These are phyloP conservation scores for Clitarchus hookeri DNA, from an alignment of 2,888 invertebrate species.

Conservation along the genomic window DNA sequence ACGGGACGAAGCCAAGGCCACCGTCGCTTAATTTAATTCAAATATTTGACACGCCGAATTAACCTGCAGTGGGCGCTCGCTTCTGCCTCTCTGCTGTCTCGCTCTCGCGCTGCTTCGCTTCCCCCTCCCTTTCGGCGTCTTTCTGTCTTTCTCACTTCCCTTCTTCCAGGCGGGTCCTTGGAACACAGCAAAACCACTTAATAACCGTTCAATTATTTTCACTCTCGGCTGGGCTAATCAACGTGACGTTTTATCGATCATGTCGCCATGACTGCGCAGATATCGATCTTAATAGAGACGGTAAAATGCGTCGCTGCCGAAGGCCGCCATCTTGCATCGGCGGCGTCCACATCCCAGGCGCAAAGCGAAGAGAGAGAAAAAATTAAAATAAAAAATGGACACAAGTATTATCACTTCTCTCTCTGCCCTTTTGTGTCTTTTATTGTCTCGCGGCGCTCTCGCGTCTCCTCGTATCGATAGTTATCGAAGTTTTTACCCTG, in stretches of 20 bases:
- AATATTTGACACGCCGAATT: conserved; percentile 34
- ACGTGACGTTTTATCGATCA: conserved; percentile 35
- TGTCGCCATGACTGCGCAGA: conserved; percentile 33
- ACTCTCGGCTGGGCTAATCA: conserved; percentile 36
- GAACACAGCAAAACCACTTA: conserved; percentile 29
- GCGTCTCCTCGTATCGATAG: not conserved
- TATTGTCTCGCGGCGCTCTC: not conserved
- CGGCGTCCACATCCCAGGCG: not conserved
- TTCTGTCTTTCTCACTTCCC: not conserved
- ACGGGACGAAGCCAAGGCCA: conserved; percentile 2
- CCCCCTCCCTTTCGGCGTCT: not conserved
- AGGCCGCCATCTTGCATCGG: not conserved
- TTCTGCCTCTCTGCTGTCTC: not conserved
- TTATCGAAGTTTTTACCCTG: conserved; percentile 19
- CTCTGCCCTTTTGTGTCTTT: conserved; percentile 7
- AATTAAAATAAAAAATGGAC: not conserved
- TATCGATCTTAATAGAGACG: conserved; percentile 34
- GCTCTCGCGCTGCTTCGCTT: not conserved
- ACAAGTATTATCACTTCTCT: conserved; percentile 5
- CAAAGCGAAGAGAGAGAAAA: not conserved
- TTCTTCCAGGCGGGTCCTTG: not conserved
- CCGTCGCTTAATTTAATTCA: conserved; percentile 35
- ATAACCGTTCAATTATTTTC: conserved; percentile 36
- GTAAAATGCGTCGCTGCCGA: conserved; percentile 14
- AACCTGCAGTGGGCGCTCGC: conserved; percentile 27